Base-by-base conservation (phyloP, 2,888 invertebrate species). In the Asteroscopus sphinx region DNA sequence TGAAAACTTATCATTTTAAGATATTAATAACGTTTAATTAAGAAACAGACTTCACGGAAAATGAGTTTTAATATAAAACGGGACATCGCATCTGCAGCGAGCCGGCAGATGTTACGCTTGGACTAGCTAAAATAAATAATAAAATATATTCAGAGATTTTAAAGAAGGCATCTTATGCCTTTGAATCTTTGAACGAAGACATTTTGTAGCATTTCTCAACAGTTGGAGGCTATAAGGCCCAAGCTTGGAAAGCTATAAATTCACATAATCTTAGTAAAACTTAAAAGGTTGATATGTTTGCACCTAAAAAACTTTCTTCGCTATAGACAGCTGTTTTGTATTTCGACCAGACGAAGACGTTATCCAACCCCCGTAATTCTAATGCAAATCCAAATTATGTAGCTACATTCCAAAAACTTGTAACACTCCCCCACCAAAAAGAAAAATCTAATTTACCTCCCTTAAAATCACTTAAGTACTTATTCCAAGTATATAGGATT, bases 21-120 rank as follows among this genome's bases (percentile, higher is more conserved):
- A 73, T 71, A 73, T 76, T 77, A 76, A 73, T 77, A 76, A 73
- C 65, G 68, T 65, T 71, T 75, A 75, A 77, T 76, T 77, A 77
- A 68, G 77, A 77, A 71, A 77, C 74, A 71, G 71, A 63, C 68
- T 64, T 64, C 42, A 62, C 49, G 48, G 58, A 46, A 59, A 69
- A 65, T 70, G 67, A 76, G 58, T 73, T 70, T 73, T 73, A 76
- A 76, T 74, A 73, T 65, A 57, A 76, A 60, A 60, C 68, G 68
- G 58, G 51, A 64, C 64, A 52, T 48, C 44, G 61, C 55, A 57
- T 55, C 46, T 71, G 75, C 68, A 70, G 44, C 12, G 17, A 54
- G 28, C 37, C 21, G 28, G 28, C 68, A 68, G 66, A 47, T 71
- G 71, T 37, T 54, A 36, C 46, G 37, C 44, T 51, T 42, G 16